Evolutionary conservation across 2,888 invertebrate genomes (phyloP), one percentile per base, ranked within the genome.

Genomic region (Nycteola revayana): DNA sequence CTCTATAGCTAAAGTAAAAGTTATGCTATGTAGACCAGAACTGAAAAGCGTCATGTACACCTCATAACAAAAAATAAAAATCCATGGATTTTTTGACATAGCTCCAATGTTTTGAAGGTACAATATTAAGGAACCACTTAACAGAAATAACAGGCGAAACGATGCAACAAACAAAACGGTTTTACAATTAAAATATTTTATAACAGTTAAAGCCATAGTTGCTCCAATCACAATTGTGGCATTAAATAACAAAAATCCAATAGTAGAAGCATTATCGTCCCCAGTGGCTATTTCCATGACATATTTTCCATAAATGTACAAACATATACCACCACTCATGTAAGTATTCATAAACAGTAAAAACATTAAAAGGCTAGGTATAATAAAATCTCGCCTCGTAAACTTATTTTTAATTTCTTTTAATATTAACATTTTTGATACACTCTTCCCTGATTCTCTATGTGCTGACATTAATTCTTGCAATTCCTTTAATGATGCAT

Each of bases 1-100:
- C 17, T 56, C 57, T 5, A 42, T 42, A n/a, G 50, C 31, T 14
- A 56, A 18, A 3, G 39, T 25, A 31, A 25, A 53, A 2, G 36
- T 39, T 0, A 53, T n/a, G n/a, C n/a, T n/a, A n/a, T n/a, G n/a
- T n/a, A n/a, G n/a, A n/a, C n/a, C n/a, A n/a, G n/a, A n/a, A n/a
- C n/a, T n/a, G n/a, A n/a, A n/a, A n/a, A n/a, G n/a, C n/a, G n/a
- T n/a, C n/a, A n/a, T n/a, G n/a, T n/a, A n/a, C n/a, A n/a, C n/a
- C n/a, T n/a, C n/a, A n/a, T n/a, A n/a, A n/a, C n/a, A n/a, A n/a
- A n/a, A n/a, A n/a, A n/a, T n/a, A n/a, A n/a, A n/a, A n/a, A n/a
- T n/a, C n/a, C n/a, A n/a, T n/a, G n/a, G n/a, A n/a, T 36, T 25
- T 17, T 30, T 30, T 30, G 26, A 22, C 5, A 36, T 4, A 3